Evolutionary conservation across 1,140 invertebrate genomes (phyloP).

Genomic region (Nasonia longicornis): DNA sequence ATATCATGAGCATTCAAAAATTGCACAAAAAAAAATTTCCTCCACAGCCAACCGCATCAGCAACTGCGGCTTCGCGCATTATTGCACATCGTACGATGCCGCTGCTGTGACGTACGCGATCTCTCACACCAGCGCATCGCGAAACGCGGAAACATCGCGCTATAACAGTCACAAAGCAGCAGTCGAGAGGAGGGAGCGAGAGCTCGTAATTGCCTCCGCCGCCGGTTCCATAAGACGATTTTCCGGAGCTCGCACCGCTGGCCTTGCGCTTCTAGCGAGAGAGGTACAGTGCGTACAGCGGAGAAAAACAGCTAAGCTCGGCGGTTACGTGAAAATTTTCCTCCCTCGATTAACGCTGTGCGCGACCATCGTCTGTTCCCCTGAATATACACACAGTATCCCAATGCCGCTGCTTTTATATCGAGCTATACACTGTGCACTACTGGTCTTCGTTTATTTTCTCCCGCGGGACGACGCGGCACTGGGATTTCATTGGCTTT

Average conservation of each 20-base stretch:
- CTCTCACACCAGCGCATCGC: background rate
- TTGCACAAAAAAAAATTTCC: too few species aligned
- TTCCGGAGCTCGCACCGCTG: background rate
- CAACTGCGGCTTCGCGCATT: background rate
- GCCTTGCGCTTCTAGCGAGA: background rate
- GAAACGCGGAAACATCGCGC: conserved; percentile 15
- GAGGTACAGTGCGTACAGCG: background rate
- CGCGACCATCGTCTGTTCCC: too few species aligned
- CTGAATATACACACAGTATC: too few species aligned
- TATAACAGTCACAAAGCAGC: background rate
- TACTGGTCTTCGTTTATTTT: background rate
- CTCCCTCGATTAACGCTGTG: too few species aligned
- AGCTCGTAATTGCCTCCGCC: conserved; percentile 12
- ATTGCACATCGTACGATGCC: background rate
- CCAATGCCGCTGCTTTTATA: too few species aligned
- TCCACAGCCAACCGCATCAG: too few species aligned
- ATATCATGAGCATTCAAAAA: too few species aligned
- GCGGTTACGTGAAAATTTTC: too few species aligned
- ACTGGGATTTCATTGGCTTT: background rate
- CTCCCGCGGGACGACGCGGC: background rate
- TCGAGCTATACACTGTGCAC: background rate
- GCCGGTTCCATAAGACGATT: conserved; percentile 34
- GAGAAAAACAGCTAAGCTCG: background rate
- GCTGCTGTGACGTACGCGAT: too few species aligned
- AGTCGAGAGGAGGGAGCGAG: background rate